Evolutionary conservation across 2,888 invertebrate genomes (phyloP), one percentile per base, ranked within the genome.

Genomic region (Dromius quadrimaculatus): DNA sequence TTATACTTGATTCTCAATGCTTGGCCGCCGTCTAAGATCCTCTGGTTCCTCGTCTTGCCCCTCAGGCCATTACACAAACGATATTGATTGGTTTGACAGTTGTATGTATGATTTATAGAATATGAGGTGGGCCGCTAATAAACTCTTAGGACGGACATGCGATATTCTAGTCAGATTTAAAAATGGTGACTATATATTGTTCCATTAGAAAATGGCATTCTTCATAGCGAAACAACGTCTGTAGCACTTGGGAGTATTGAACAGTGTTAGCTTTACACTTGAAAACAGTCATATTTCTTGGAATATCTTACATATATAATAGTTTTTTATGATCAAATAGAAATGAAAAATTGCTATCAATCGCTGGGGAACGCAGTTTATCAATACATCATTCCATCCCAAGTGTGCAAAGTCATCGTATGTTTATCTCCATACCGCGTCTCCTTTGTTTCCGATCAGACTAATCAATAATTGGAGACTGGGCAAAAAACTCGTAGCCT

Each of bases 1-100:
- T 50, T 22, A n/a, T n/a, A n/a, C n/a, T n/a, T n/a, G n/a, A n/a
- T n/a, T n/a, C n/a, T n/a, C n/a, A n/a, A n/a, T n/a, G 22, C 8
- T 54, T 13, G 15, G 11, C n/a, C 50, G 4, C 15, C 15, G 15
- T 15, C 41, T 15, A n/a, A n/a, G 11, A 38, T 38, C 34, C 11
- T 34, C 9, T 28, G 28, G 4, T 5, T 28, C 28, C 28, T 5
- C 57, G 57, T 9, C 34, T 6, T 5, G 32, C 5, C 32, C 59
- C 59, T 8, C 20, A 50, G 65, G 54, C 65, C 54, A 65, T 65
- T 65, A 38, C 50, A 65, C 65, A 65, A 65, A 65, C 54, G 50
- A 50, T 65, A 65, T 65, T 65, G 65, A 65, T 65, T 65, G 43
- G 65, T 65, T 54, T 65, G 65, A 65, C 65, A 65, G 65, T 54